phyloP scores from a whole-genome alignment of 1,140 invertebrate genomes.

The Artemia franciscana region DNA sequence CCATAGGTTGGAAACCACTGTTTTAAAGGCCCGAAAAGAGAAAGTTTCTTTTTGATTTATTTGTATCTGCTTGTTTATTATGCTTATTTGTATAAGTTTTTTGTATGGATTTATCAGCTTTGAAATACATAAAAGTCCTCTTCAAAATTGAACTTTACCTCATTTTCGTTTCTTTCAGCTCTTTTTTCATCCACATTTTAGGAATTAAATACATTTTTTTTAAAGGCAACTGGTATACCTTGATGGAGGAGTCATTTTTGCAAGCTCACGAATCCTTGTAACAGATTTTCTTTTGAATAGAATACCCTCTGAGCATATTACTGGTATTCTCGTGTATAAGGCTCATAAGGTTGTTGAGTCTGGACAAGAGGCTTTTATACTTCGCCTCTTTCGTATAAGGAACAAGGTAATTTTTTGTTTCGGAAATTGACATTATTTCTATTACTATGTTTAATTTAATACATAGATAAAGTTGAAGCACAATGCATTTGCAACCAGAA shows the following conservation, averaged over 20 bases:
- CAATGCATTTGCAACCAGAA: too few species aligned
- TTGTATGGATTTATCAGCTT: too few species aligned
- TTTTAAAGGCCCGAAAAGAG: too few species aligned
- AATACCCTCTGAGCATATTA: constrained; percentile 67
- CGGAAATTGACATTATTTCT: constrained; percentile 1
- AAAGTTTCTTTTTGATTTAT: too few species aligned
- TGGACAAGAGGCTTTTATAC: constrained; percentile 80
- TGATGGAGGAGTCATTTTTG: constrained; percentile 78
- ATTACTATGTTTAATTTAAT: neutral
- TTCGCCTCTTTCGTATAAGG: constrained; percentile 62
- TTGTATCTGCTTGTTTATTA: too few species aligned
- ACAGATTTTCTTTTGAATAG: constrained; percentile 83
- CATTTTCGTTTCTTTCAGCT: too few species aligned
- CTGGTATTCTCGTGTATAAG: constrained; percentile 63
- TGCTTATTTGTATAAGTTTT: too few species aligned
- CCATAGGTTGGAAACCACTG: too few species aligned
- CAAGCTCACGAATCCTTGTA: constrained; percentile 69
- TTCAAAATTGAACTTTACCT: too few species aligned
- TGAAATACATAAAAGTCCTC: too few species aligned
- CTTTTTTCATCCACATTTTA: too few species aligned
- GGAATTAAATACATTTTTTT: too few species aligned
- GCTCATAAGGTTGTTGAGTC: constrained; percentile 82
- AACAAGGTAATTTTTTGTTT: constrained; percentile 43
- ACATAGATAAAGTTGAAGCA: constrained; percentile 7
- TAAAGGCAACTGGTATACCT: constrained; percentile 52